Evolutionary conservation across 2,113 vertebrate genomes (phyloP), one percentile per base, ranked within the genome.

Genomic region (Colossoma macropomum): DNA sequence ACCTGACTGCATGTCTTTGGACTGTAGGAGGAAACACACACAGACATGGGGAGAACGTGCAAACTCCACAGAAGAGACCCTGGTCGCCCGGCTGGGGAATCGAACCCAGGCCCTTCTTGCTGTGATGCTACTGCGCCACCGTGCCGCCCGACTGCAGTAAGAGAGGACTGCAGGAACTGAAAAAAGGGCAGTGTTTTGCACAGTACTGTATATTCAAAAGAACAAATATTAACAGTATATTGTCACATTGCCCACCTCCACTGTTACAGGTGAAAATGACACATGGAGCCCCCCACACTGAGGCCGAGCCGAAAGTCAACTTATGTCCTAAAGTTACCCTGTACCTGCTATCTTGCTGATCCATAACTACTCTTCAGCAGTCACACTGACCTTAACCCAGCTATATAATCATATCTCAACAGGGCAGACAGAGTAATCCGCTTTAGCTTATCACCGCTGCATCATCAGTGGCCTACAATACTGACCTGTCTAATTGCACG

Each of bases 381-480:
- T 15, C 23, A 12, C 65, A 52, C 52, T 60, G 21, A 16, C 34
- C 54, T 63, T 27, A 81, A 41, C 59, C 19, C 32, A n/a, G 38
- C 25, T 41, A 38, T 63, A 30, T 27, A 30, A 70, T 73, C 54
- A 28, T 48, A 17, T 27, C n/a, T 62, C 28, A 63, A 16, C 62
- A 60, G 34, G 34, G 21, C 50, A 19, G 34, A 25, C 15, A 0
- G 60, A 82, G 73, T 68, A 71, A 71, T 48, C 63, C 70, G 41
- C 25, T 68, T 28, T 69, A 69, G 66, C 63, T 77, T 78, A 72
- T 85, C 79, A 72, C 27, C 17, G 25, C 76, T 60, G 70, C 48
- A 25, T 50, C 50, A 19, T 84, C 25, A 30, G n/a, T 48, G 70
- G 76, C 45, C 50, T 41, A 41, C 38, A 62, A 15, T 23, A 28